Conservation (phyloP, 37 sponge, comb jelly and placozoan species). For the Ianthella basta region DNA sequence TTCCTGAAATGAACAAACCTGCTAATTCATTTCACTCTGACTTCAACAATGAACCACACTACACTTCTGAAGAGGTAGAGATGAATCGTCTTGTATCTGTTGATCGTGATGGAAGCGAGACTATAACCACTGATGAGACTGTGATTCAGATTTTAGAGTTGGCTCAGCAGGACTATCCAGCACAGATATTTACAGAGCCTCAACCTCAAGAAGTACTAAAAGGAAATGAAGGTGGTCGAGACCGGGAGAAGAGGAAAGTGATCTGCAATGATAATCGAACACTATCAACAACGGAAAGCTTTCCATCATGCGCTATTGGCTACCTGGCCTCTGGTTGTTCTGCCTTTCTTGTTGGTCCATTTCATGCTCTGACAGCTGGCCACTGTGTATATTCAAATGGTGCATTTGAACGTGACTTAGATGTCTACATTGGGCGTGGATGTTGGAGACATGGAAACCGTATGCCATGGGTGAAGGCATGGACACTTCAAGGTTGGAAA, state of each 20-base stretch:
- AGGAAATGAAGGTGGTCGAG: no score
- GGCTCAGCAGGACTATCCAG: neutral
- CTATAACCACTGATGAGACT: neutral
- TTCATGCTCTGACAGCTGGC: constrained; percentile 9
- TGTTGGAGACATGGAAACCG: no score
- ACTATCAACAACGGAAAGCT: no score
- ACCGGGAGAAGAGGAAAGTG: neutral
- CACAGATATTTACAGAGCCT: no score
- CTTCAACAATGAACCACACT: no score
- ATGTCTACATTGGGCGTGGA: no score
- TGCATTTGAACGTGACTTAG: no score
- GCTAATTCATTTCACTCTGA: no score
- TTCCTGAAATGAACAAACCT: no score
- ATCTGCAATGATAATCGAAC: neutral
- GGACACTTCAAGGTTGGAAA: no score
- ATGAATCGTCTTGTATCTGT: neutral
- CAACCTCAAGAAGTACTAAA: no score
- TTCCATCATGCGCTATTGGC: constrained; percentile 22
- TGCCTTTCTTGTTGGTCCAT: constrained; percentile 23
- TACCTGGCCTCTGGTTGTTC: neutral
- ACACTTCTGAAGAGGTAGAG: constrained; percentile 18
- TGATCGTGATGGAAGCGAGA: neutral
- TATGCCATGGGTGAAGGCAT: no score
- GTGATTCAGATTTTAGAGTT: neutral
- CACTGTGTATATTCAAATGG: constrained; percentile 33